Evolutionary conservation across 2,888 invertebrate species (phyloP), one percentile per base, ranked within the genome.

Genomic region (Tipula helvola): DNA sequence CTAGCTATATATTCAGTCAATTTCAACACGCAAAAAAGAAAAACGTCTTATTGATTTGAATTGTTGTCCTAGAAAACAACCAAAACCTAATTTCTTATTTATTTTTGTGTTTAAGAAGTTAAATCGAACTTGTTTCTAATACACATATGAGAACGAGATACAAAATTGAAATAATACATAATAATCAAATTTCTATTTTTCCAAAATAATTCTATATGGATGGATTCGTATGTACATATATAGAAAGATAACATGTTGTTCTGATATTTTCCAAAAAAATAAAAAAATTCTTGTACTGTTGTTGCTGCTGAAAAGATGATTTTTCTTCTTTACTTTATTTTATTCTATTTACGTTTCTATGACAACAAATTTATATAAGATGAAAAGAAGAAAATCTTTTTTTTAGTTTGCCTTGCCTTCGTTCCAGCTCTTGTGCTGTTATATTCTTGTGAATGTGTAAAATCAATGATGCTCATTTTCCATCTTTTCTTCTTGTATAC

Each of bases 381-480:
- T 71, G 71, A 71, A 10, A 28, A 71, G 28, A 10, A 71, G 28
- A 28, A 71, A 71, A 10, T 71, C 57, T 57, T 3, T 71, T 71
- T 71, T n/a, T 71, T 28, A 28, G 18, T 71, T 71, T 71, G 28
- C 28, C 28, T 28, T 28, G 28, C 28, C 28, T 28, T 28, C 28
- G 1, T 10, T 71, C 28, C 71, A 28, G 28, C 71, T 71, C 18
- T 71, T 71, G 71, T 71, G 18, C n/a, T 28, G 28, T 71, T 71
- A 28, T 71, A 71, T 71, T 71, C 71, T 71, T 71, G 71, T 71
- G 71, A 71, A 71, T 28, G 71, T 71, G 71, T 71, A 71, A 71
- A 71, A 71, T 71, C 71, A 71, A 71, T 71, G 71, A 71, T 71
- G 71, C 71, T 71, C 71, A 71, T 71, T 71, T 71, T 71, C 71